Base-by-base conservation (phyloP, 1,140 invertebrate species). In the Drosophila biarmipes region DNA sequence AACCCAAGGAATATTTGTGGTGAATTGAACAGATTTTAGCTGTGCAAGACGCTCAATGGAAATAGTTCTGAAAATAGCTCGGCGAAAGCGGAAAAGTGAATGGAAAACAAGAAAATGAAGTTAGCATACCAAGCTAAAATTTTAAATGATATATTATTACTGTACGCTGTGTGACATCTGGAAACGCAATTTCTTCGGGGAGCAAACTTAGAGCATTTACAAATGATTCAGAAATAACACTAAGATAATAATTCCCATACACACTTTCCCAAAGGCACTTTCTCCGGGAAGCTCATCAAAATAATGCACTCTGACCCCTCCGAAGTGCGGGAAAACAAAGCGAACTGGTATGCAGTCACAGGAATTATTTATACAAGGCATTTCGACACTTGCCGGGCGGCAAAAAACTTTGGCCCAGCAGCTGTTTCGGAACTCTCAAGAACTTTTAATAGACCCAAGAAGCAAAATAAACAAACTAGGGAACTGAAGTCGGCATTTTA, bases 11-110 rank as follows among this genome's bases (percentile, higher is more conserved):
- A 64, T 64, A 64, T 35, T 67, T 62, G 67, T 75, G 73, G 80
- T 58, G 72, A 72, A 72, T 80, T 35, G 55, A 66, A 80, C 73
- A 80, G 72, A 80, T 80, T 80, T 74, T 78, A 80, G 78, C 68
- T 80, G 78, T 58, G 34, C 62, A 46, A 66, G 56, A 62, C n/a
- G 24, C 63, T 64, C 58, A 67, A 51, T 67, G 63, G 45, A 38
- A 67, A 64, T 67, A 64, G 58, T 67, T 67, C 63, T 64, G 45
- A 19, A 67, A 67, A 67, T 67, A 67, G 58, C 58, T 35, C 27
- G 3, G 29, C 24, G 29, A 40, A 42, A 67, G 45, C 43, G 12
- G 29, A 63, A 31, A 67, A 63, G 35, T 64, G 35, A 64, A 64
- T 51, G 63, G 45, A 51, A 46, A 61, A 12, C n/a, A 31, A 37